A percentile compares a stretch with the other conserved stretches of the same genome.
Evolutionary conservation across 2,113 vertebrate genomes (phyloP).

Genomic region (Bucco capensis): DNA sequence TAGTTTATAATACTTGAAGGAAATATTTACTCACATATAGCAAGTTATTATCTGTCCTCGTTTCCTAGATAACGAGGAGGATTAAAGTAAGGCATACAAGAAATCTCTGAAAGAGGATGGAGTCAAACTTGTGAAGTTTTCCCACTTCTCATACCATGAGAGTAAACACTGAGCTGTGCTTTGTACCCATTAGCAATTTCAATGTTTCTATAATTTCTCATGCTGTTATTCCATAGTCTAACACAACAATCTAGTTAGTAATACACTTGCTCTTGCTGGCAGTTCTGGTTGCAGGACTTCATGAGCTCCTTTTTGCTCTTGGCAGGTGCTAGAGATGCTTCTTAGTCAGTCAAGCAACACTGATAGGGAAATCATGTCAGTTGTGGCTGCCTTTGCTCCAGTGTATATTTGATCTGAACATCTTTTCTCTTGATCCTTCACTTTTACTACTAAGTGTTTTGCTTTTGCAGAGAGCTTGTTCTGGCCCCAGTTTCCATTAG

Average conservation of each 20-base stretch:
- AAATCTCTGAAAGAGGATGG: neutral
- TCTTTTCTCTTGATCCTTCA: neutral
- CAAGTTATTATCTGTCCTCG: neutral
- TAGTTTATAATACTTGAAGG: neutral
- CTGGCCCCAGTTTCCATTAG: neutral
- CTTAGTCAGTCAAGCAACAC: neutral
- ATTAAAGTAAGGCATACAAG: neutral
- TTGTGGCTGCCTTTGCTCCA: neutral
- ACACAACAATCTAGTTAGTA: neutral
- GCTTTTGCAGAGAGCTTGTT: neutral
- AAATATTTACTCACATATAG: neutral
- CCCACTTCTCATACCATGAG: neutral
- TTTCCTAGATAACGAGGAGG: neutral
- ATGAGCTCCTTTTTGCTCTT: neutral
- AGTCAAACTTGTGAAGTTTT: neutral
- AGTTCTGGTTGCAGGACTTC: neutral
- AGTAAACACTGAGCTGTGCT: neutral
- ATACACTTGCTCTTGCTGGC: neutral
- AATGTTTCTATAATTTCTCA: neutral
- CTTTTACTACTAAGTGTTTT: neutral
- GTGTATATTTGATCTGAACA: neutral
- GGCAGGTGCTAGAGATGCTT: neutral
- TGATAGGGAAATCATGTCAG: neutral
- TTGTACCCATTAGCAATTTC: neutral
- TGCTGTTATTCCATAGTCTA: neutral